Conservation (phyloP, 2,797 vertebrate genomes). For the Balearica regulorum region DNA sequence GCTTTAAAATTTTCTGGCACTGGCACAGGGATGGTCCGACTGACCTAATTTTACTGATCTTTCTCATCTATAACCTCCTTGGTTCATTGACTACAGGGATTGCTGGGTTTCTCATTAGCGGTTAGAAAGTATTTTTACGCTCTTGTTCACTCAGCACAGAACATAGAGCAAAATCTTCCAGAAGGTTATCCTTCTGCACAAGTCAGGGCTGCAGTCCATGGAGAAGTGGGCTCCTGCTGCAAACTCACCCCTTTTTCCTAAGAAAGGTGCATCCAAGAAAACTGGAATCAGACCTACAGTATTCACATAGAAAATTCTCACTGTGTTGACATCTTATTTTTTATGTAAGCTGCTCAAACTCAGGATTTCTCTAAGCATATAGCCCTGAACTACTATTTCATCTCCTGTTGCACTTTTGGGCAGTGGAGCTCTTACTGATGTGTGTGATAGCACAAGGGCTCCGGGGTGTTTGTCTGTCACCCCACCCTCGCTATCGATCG, state of each 20-base stretch:
- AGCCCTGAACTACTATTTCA: not conserved
- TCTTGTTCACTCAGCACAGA: not conserved
- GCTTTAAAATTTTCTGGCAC: not conserved
- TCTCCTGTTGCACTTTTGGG: not conserved
- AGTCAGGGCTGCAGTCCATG: not conserved
- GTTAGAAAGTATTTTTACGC: constrained; percentile 2
- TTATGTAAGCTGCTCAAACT: not conserved
- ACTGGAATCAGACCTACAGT: not conserved
- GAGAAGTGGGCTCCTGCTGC: not conserved
- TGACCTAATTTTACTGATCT: constrained; percentile 13
- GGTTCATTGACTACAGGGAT: not conserved
- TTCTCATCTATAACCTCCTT: not conserved
- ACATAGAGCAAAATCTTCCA: not conserved
- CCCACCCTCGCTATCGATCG: rapidly evolving
- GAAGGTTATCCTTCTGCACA: not conserved
- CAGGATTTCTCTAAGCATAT: not conserved
- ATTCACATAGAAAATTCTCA: not conserved
- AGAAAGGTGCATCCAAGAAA: not conserved
- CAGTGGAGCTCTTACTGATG: not conserved
- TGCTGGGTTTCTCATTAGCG: not conserved
- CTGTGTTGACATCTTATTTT: not conserved
- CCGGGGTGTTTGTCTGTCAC: not conserved
- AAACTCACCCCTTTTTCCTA: not conserved
- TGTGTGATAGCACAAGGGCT: not conserved
- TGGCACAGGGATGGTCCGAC: not conserved